Evolutionary conservation across 1,140 invertebrate genomes (phyloP).

Genomic region (Drosophila pseudoananassae): DNA sequence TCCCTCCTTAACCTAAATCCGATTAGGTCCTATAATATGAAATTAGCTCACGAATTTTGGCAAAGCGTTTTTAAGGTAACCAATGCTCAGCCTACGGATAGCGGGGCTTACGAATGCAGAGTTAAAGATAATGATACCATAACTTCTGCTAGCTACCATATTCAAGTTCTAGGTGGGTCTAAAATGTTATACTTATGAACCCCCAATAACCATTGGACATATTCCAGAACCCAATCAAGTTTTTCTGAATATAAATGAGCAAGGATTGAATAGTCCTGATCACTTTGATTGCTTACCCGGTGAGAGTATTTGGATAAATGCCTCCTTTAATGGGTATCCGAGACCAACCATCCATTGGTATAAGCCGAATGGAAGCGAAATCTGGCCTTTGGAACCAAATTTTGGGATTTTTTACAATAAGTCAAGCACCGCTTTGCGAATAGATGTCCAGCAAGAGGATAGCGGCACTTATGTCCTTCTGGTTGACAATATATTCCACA

Average conservation of each 20-base stretch:
- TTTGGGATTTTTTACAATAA: conserved; percentile 73
- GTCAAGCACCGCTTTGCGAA: conserved; percentile 70
- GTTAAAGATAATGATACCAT: conserved; percentile 68
- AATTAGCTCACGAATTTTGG: conserved; percentile 55
- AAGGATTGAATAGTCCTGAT: conserved; percentile 50
- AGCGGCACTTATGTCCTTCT: conserved; percentile 83
- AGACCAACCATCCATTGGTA: conserved; percentile 69
- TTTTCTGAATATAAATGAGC: conserved; percentile 83
- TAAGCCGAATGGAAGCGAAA: conserved; percentile 62
- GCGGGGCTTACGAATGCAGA: conserved; percentile 85
- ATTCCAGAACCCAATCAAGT: conserved; percentile 80
- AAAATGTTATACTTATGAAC: too few relatives aligned
- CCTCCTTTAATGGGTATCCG: conserved; percentile 70
- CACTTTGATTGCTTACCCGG: conserved; percentile 40
- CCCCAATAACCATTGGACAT: too few relatives aligned
- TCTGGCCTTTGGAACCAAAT: conserved; percentile 74
- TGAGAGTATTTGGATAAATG: conserved; percentile 64
- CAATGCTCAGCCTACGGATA: conserved; percentile 84
- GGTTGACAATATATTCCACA: conserved; percentile 71
- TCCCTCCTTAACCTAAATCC: conserved; percentile 12
- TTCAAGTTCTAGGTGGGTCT: conserved; percentile 84
- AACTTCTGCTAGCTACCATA: conserved; percentile 61
- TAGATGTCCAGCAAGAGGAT: conserved; percentile 84
- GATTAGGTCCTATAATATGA: conserved; percentile 23
- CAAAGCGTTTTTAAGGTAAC: conserved; percentile 81